Evolutionary conservation across 2,113 vertebrate species (phyloP).

Genomic region (Vanacampus margaritifer): DNA sequence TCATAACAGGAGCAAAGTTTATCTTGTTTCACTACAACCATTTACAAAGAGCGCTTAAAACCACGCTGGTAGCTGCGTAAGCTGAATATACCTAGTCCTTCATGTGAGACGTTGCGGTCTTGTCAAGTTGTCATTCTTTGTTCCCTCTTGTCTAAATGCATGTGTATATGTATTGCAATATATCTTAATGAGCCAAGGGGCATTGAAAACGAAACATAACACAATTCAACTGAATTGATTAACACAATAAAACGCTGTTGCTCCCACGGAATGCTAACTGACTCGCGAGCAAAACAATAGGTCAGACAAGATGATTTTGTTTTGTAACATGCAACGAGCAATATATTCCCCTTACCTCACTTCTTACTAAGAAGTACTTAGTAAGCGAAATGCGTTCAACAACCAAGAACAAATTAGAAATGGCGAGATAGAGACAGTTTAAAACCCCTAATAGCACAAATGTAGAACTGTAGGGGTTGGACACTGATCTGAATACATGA

Average conservation of each 20-base stretch:
- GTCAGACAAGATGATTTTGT: background rate
- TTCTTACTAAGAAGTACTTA: too few relatives aligned
- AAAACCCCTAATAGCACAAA: background rate
- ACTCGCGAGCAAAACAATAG: background rate
- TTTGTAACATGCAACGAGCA: rapidly evolving
- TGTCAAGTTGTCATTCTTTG: background rate
- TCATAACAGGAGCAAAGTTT: too few relatives aligned
- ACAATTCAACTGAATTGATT: background rate
- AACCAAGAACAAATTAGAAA: background rate
- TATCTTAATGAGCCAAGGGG: background rate
- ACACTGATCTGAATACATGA: too few relatives aligned
- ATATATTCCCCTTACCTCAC: background rate
- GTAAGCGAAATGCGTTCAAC: background rate
- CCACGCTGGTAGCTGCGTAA: too few relatives aligned
- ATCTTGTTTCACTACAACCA: too few relatives aligned
- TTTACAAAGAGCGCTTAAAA: too few relatives aligned
- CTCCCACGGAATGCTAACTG: background rate
- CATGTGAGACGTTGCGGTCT: background rate
- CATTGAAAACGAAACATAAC: background rate
- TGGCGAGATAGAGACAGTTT: background rate
- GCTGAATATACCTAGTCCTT: background rate
- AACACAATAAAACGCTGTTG: background rate
- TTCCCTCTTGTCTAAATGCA: background rate
- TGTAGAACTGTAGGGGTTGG: background rate
- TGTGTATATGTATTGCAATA: too few relatives aligned